Conservation (phyloP, 2,113 vertebrate species). For the Cyrtonyx montezumae region DNA sequence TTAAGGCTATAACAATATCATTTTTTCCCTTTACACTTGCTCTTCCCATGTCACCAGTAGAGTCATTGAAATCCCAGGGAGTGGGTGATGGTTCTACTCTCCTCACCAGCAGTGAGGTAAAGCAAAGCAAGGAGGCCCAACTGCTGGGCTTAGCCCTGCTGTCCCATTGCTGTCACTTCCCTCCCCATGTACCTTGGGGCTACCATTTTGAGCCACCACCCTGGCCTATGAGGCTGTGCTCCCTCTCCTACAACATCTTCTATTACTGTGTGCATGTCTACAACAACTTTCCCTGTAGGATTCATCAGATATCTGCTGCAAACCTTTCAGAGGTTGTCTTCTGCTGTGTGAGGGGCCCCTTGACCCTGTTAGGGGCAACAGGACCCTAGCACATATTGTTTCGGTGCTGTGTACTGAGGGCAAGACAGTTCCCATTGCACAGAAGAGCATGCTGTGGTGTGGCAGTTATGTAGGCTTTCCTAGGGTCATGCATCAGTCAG, state of each 20-base stretch:
- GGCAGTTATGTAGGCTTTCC: not conserved
- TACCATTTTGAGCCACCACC: fast-evolving
- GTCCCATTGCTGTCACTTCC: fast-evolving
- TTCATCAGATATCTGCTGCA: not conserved
- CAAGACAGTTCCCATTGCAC: not conserved
- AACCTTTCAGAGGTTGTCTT: not conserved
- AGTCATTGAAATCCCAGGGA: not conserved
- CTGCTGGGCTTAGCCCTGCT: fast-evolving
- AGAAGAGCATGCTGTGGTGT: not conserved
- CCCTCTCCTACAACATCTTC: not conserved
- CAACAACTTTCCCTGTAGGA: not conserved
- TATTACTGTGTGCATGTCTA: not conserved
- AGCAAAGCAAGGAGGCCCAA: not conserved
- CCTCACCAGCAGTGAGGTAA: not conserved
- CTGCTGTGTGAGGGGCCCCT: not conserved
- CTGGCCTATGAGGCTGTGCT: not conserved
- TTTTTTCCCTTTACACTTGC: not conserved
- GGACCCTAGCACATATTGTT: not conserved
- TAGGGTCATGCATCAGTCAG: not conserved
- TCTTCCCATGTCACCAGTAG: not conserved
- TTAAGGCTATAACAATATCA: not conserved
- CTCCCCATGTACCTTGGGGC: not conserved
- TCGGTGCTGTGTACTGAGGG: fast-evolving
- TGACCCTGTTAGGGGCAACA: not conserved
- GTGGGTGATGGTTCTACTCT: not conserved